phyloP scores from a whole-genome alignment of 2,113 vertebrate species.

The Hippopotamus amphibius region DNA sequence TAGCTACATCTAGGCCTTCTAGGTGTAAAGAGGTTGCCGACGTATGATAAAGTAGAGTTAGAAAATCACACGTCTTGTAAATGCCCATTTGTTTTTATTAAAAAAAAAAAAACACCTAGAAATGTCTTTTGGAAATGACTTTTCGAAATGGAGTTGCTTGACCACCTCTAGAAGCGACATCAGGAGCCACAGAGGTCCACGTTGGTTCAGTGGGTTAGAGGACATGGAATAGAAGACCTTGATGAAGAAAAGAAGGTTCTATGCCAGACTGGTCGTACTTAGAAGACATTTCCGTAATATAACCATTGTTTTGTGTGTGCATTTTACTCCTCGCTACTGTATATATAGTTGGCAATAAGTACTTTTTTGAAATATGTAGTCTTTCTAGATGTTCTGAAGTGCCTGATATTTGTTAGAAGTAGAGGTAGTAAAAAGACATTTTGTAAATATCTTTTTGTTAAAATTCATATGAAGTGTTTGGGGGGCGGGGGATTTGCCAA shows the following conservation, averaged over 20 bases:
- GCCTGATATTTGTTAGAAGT: constrained; percentile 57
- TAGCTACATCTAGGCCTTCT: not conserved
- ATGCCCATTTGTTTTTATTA: not conserved
- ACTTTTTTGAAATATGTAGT: not conserved
- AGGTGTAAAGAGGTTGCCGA: constrained; percentile 62
- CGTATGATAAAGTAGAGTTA: constrained; percentile 62
- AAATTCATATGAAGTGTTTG: not conserved
- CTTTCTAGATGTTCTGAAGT: constrained; percentile 66
- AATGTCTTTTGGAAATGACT: constrained; percentile 64
- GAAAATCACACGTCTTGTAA: constrained; percentile 4
- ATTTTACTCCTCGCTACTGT: constrained; percentile 21
- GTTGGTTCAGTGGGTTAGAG: not conserved
- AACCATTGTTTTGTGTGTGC: constrained; percentile 41
- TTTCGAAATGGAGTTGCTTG: not conserved
- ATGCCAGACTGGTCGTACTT: not conserved
- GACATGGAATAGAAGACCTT: not conserved
- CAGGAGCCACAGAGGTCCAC: not conserved
- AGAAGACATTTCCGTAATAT: constrained; percentile 1
- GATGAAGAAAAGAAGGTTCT: not conserved
- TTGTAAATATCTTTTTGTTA: constrained; percentile 55
- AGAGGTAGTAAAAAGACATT: constrained; percentile 32
- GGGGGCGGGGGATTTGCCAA: not conserved
- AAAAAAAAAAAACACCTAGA: too few relatives aligned
- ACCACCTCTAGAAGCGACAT: not conserved
- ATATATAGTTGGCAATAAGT: not conserved